Base-by-base conservation (phyloP, 2,888 invertebrate species). In the Rhaphigaster nebulosa region DNA sequence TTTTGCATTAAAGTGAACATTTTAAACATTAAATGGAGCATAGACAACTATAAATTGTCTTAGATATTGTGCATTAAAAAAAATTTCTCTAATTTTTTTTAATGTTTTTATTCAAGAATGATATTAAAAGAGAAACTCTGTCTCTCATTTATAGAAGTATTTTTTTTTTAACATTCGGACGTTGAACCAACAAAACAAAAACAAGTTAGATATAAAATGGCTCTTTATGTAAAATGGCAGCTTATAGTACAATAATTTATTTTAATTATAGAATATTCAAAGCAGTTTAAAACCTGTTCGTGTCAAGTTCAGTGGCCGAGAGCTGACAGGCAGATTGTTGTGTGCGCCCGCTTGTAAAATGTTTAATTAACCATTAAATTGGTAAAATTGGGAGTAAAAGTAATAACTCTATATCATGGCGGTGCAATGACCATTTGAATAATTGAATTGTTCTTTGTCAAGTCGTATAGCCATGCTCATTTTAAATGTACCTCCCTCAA, bases 201-300 rank as follows among this genome's bases (percentile, higher is more conserved):
- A n/a, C 26, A n/a, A 60, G n/a, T 10, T 60, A n/a, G 1, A 60
- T n/a, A 65, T 29, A 65, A 65, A 76, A 76, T 34, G 34, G 70
- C 70, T 76, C 70, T 76, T 76, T 76, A 76, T 76, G 70, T 38
- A 76, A 38, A 76, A 76, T 76, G 70, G 70, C 70, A 76, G 70
- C 45, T 50, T 50, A 84, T 45, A 84, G 41, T 65, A 34, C 38
- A 88, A 88, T 65, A 88, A 88, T 65, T 60, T 88, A 60, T 88
- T 41, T 88, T 88, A 88, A 88, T 88, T 88, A 88, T 88, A 65
- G 34, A 88, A 88, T 88, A 88, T 88, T 88, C 88, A 88, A 88
- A 88, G 38, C 38, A 88, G 65, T 60, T 60, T 56, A 50, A 60
- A 88, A 88, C 88, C 88, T 60, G 88, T 88, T 88, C 84, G 45